Evolutionary conservation across 2,113 vertebrate genomes (phyloP).

Genomic region (Zingel zingel): DNA sequence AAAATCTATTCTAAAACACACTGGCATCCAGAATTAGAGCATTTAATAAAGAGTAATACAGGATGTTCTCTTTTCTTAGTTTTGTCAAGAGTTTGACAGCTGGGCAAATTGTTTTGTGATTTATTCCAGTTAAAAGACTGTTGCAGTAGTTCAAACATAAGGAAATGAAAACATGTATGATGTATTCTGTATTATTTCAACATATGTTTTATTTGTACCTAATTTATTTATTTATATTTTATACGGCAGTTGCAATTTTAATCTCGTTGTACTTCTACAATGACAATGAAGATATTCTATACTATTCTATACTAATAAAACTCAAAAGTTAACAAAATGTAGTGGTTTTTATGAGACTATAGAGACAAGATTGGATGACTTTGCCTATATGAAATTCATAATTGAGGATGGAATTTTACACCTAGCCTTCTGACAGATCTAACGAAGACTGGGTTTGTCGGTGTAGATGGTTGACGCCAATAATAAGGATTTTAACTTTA

Average conservation of each 20-base stretch:
- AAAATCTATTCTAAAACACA: neutral
- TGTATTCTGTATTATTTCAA: neutral
- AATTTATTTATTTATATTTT: no score
- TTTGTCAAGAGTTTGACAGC: neutral
- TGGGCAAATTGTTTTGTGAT: neutral
- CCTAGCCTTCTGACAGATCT: neutral
- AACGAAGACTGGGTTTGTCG: neutral
- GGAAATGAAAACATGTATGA: neutral
- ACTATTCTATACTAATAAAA: neutral
- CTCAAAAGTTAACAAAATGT: neutral
- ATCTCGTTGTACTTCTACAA: no score
- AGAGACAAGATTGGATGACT: neutral
- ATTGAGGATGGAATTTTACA: neutral
- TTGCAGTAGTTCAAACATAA: neutral
- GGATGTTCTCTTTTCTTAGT: neutral
- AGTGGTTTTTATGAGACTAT: neutral
- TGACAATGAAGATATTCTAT: no score
- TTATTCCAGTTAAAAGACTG: neutral
- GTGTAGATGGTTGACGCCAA: neutral
- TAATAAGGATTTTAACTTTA: neutral
- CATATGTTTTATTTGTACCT: no score
- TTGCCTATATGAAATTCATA: neutral
- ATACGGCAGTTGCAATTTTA: no score
- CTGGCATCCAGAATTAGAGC: neutral
- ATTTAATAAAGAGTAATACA: neutral